Evolutionary conservation across 2,797 vertebrate species (phyloP).

Genomic region (Sebastes melanostomus): DNA sequence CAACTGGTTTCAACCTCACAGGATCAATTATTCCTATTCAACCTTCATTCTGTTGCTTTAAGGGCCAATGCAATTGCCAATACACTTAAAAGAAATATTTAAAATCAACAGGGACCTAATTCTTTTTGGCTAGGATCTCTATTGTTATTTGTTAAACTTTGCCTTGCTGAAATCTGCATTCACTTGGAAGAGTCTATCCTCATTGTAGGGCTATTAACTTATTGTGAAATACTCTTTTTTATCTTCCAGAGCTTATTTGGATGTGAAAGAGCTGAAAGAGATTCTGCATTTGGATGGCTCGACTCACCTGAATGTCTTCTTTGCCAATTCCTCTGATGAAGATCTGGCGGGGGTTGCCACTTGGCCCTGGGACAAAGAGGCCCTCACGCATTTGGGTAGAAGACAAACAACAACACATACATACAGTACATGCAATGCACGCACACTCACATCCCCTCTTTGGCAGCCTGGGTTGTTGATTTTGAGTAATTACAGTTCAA

Average conservation of each 20-base stretch:
- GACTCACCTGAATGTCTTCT: slow-evolving; percentile 98
- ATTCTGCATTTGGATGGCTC: slow-evolving; percentile 93
- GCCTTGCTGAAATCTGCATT: slow-evolving; percentile 26
- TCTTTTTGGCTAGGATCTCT: slow-evolving; percentile 9
- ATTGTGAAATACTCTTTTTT: slow-evolving; percentile 16
- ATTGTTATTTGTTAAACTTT: slow-evolving; percentile 24
- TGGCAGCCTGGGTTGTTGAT: slow-evolving; percentile 46
- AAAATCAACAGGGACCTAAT: slow-evolving; percentile 24
- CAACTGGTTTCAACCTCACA: slow-evolving; percentile 12
- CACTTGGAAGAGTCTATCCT: background rate
- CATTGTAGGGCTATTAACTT: slow-evolving; percentile 21
- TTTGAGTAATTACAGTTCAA: slow-evolving; percentile 60
- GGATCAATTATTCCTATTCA: slow-evolving; percentile 12
- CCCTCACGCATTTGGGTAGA: slow-evolving; percentile 94
- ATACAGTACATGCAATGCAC: background rate
- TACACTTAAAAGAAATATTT: slow-evolving; percentile 23
- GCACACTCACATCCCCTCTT: slow-evolving; percentile 13
- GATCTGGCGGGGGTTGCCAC: slow-evolving; percentile 97
- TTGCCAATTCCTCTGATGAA: slow-evolving; percentile 98
- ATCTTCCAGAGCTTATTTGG: slow-evolving; percentile 92
- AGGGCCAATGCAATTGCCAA: background rate
- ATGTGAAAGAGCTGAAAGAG: slow-evolving; percentile 97
- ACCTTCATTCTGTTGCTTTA: slow-evolving; percentile 13
- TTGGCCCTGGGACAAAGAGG: slow-evolving; percentile 99
- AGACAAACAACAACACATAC: slow-evolving; percentile 43